Percentiles rank a stretch among this genome's conserved stretches.
Evolutionary conservation across 2,888 invertebrate species (phyloP).

Genomic region (Anticlea derivata): DNA sequence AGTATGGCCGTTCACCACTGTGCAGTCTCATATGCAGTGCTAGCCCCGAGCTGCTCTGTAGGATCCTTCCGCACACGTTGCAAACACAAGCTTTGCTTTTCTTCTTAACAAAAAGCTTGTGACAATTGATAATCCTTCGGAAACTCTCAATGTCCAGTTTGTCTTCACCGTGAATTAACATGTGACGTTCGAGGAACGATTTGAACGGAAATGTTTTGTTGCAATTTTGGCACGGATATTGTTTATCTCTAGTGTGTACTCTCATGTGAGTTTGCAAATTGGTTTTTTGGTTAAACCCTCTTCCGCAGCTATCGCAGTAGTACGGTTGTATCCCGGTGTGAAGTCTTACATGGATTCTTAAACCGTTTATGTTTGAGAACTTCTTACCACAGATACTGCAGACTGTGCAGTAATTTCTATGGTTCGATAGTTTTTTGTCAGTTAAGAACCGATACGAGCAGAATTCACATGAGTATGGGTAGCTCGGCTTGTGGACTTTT

Average conservation of each 20-base stretch:
- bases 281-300: conserved; percentile 20
- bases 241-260: conserved; percentile 12
- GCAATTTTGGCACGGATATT: conserved; percentile 14
- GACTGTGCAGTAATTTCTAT: conserved; percentile 15
- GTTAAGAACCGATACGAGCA: conserved; percentile 13
- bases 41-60: conserved; percentile 3
- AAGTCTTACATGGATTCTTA: conserved; percentile 10
- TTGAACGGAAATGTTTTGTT: conserved; percentile 14
- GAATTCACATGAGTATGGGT: neutral
- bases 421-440: conserved; percentile 1
- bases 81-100: neutral
- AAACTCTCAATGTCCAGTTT: conserved; percentile 8
- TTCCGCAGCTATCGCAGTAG: conserved; percentile 12
- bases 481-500: conserved; percentile 1
- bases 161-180: conserved; percentile 1
- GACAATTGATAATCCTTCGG: conserved; percentile 7
- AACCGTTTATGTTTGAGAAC: conserved; percentile 1
- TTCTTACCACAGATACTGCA: conserved; percentile 15
- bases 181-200: conserved; percentile 12
- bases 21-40: conserved; percentile 11
- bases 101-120: conserved; percentile 5
- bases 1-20: conserved; percentile 1
- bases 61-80: conserved; percentile 5
- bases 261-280: conserved; percentile 16
- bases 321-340: conserved; percentile 20